Evolutionary conservation across 2,113 vertebrate genomes (phyloP).

Genomic region (Mormoops blainvillei): DNA sequence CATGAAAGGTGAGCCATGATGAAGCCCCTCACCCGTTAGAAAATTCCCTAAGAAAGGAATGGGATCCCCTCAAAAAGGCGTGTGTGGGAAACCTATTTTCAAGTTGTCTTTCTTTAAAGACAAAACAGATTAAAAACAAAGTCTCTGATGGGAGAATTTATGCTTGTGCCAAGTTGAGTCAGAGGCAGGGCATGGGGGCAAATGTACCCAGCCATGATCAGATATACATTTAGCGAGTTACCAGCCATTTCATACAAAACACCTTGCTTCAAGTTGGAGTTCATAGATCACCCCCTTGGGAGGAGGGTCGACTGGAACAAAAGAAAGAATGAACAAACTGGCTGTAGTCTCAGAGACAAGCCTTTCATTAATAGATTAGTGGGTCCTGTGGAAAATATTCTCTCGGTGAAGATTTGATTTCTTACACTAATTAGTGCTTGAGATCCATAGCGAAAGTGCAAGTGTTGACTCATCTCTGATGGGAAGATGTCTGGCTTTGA

Average conservation of each 20-base stretch:
- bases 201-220: neutral
- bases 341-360: slow-evolving; percentile 23
- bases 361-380: neutral
- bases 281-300: neutral
- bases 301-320: neutral
- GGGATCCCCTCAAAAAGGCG: neutral
- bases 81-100: slow-evolving; percentile 15
- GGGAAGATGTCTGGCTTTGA: slow-evolving; percentile 1
- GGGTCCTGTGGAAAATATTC: neutral
- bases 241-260: neutral
- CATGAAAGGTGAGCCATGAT: slow-evolving; percentile 84
- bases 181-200: neutral
- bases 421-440: slow-evolving; percentile 15
- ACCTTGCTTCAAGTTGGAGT: neutral
- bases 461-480: neutral
- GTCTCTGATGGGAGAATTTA: neutral
- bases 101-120: slow-evolving; percentile 19
- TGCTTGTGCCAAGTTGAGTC: neutral
- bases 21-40: neutral
- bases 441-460: neutral
- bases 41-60: neutral
- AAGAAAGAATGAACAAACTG: neutral
- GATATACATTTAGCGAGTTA: neutral
- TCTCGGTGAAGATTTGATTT: slow-evolving; percentile 17
- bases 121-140: slow-evolving; percentile 39